A percentile compares a stretch with the other conserved stretches of the same genome.
Conservation (phyloP, 2,797 vertebrate species). For the Artibeus jamaicensis region DNA sequence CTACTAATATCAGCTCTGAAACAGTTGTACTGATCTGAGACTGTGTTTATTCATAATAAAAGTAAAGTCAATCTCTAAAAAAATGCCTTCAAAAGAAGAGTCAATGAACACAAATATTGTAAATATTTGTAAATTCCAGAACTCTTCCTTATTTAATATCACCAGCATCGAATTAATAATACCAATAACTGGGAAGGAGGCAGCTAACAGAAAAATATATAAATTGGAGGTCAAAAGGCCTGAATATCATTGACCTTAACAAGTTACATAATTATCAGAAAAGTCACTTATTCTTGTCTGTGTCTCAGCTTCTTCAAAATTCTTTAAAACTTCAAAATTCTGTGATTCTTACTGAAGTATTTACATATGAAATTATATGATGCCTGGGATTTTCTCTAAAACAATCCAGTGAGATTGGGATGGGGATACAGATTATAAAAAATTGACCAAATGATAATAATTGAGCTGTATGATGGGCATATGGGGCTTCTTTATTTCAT, state of each 20-base stretch:
- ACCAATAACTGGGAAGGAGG: not conserved
- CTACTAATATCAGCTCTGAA: conserved; percentile 81
- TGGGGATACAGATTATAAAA: not conserved
- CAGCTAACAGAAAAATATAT: not conserved
- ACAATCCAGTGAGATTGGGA: not conserved
- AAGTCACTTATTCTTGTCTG: not conserved
- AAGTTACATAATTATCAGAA: not conserved
- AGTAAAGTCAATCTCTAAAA: conserved; percentile 62
- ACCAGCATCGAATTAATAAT: not conserved
- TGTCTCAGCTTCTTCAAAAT: not conserved
- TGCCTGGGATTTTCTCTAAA: not conserved
- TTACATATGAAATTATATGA: not conserved
- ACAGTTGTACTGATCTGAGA: conserved; percentile 81
- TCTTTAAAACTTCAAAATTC: conserved; percentile 1
- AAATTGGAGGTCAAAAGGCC: not conserved
- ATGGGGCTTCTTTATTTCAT: not conserved
- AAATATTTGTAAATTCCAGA: too few species aligned
- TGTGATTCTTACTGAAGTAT: not conserved
- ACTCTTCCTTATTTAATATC: not conserved
- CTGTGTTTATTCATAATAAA: conserved; percentile 86
- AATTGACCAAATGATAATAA: not conserved
- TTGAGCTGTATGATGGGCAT: not conserved
- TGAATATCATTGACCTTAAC: not conserved
- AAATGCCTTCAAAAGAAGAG: not conserved
- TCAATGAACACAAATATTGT: not conserved